phyloP scores from a whole-genome alignment of 2,113 vertebrate species.

The Chunga burmeisteri region DNA sequence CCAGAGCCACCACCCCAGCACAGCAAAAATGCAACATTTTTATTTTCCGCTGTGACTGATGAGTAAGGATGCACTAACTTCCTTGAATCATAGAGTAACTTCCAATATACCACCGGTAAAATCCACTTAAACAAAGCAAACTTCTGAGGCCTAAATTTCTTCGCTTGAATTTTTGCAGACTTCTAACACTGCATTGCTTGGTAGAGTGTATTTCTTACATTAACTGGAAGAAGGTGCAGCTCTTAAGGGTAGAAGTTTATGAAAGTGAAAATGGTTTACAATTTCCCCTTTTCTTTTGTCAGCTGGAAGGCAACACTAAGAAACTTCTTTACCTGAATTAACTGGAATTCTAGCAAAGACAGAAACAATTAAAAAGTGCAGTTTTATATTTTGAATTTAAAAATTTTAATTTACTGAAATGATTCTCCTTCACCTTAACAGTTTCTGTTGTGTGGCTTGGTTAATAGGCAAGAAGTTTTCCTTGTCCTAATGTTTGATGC shows the following conservation, averaged over 20 bases:
- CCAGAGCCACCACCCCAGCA: not conserved
- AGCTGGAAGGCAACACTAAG: not conserved
- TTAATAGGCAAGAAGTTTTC: not conserved
- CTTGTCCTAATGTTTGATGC: not conserved
- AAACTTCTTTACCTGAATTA: not conserved
- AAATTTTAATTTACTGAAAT: not conserved
- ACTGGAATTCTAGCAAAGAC: not conserved
- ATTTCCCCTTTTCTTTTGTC: not conserved
- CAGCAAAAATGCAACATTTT: not conserved
- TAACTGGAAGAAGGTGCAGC: not conserved
- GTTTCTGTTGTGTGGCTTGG: not conserved
- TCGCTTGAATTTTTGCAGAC: not conserved
- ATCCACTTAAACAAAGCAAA: not conserved
- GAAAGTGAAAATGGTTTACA: not conserved
- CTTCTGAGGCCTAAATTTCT: not conserved
- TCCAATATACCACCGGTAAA: not conserved
- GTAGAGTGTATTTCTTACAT: not conserved
- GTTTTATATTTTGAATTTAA: not conserved
- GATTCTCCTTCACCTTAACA: not conserved
- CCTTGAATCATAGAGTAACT: not conserved
- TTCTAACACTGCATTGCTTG: not conserved
- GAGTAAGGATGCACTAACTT: not conserved
- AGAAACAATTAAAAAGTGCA: not conserved
- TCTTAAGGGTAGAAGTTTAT: not conserved
- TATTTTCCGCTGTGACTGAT: not conserved